phyloP scores from a whole-genome alignment of 1,140 invertebrate species.

The Dufourea novaeangliae region DNA sequence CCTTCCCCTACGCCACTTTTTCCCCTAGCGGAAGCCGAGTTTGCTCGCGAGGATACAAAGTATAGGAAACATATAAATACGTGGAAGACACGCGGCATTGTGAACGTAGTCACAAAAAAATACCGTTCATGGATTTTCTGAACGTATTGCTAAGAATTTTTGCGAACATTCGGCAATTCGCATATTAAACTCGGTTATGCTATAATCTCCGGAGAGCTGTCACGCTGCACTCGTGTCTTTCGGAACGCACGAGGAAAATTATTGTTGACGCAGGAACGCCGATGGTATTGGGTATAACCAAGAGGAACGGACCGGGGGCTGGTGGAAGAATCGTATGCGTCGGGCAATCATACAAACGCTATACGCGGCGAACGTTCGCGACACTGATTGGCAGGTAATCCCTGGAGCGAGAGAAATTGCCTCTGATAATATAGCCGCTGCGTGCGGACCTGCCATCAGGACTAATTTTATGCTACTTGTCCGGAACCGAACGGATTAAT shows the following conservation, averaged over 20 bases:
- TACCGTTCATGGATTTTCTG: too few relatives aligned
- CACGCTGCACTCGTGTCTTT: conserved; percentile 41
- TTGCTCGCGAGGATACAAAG: too few relatives aligned
- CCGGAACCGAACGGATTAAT: conserved; percentile 19
- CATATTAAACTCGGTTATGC: neutral
- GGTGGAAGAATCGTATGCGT: conserved; percentile 55
- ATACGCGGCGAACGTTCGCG: conserved; percentile 57
- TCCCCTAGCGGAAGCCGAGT: too few relatives aligned
- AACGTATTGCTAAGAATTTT: neutral
- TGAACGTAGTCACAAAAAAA: too few relatives aligned
- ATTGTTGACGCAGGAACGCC: conserved; percentile 59
- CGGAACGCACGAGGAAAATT: conserved; percentile 45
- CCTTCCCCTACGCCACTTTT: too few relatives aligned
- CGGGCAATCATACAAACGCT: conserved; percentile 27
- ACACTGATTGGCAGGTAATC: conserved; percentile 66
- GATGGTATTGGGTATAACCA: conserved; percentile 18
- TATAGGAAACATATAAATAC: too few relatives aligned
- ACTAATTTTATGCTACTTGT: conserved; percentile 24
- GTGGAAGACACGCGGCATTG: too few relatives aligned
- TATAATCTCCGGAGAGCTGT: conserved; percentile 55
- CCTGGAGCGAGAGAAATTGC: conserved; percentile 54
- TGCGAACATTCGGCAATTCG: neutral
- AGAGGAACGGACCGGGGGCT: conserved; percentile 17
- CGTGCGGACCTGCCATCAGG: conserved; percentile 8
- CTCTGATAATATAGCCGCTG: conserved; percentile 44